Percentiles rank a stretch among this genome's conserved stretches.
phyloP scores from a whole-genome alignment of 2,113 vertebrate species.

The Oenanthe oenanthe region DNA sequence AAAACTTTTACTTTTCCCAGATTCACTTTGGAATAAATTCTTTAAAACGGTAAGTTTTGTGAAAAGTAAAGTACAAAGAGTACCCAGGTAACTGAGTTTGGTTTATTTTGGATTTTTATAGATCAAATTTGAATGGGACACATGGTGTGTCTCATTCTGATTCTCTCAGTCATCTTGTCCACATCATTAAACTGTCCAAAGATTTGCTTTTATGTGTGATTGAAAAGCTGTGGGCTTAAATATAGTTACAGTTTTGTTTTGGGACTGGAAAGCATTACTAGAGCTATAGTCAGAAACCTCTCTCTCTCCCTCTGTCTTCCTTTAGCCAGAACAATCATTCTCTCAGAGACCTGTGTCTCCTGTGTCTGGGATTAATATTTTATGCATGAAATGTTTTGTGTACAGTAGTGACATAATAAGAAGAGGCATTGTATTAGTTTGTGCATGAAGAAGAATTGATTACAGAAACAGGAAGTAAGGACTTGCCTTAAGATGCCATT shows the following conservation, averaged over 20 bases:
- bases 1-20: background rate
- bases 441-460: constrained; percentile 39
- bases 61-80: background rate
- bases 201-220: background rate
- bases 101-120: background rate
- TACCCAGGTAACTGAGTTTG: background rate
- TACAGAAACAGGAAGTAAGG: constrained; percentile 1
- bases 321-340: constrained; percentile 24
- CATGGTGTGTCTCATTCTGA: background rate
- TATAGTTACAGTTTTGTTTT: background rate
- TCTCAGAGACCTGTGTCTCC: constrained; percentile 32
- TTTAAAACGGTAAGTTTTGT: background rate
- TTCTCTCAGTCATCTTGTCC: background rate
- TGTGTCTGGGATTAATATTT: constrained; percentile 61
- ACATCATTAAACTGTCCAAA: background rate
- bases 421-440: constrained; percentile 64
- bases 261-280: background rate
- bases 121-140: background rate
- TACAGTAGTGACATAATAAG: constrained; percentile 74
- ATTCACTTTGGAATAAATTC: background rate
- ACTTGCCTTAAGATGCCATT: constrained; percentile 48
- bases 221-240: background rate
- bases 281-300: background rate
- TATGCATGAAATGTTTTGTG: constrained; percentile 66
- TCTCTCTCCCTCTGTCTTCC: background rate